Percentiles rank a stretch among this genome's conserved stretches.
phyloP scores from a whole-genome alignment of 2,113 vertebrate species.

The Dromas ardeola region DNA sequence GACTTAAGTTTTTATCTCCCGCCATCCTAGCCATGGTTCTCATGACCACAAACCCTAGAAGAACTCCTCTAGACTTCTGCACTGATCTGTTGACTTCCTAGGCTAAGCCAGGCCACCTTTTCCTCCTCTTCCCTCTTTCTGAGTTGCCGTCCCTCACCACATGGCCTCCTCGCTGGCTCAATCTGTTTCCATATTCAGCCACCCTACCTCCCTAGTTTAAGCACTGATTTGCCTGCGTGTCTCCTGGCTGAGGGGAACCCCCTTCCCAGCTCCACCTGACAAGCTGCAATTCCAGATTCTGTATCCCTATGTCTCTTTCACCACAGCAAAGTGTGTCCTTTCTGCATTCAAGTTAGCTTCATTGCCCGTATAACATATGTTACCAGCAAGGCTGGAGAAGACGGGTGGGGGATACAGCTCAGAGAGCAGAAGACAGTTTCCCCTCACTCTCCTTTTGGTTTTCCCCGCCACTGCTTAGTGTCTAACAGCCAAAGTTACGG shows the following conservation, averaged over 20 bases:
- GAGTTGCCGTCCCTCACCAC: neutral
- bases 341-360: neutral
- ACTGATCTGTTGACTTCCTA: neutral
- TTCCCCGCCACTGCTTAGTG: neutral
- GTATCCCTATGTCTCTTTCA: neutral
- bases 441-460: neutral
- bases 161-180: neutral
- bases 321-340: neutral
- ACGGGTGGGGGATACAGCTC: neutral
- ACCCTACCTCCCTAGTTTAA: neutral
- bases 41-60: neutral
- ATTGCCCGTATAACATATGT: neutral
- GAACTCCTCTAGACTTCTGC: neutral
- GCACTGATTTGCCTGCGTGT: neutral
- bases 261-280: neutral
- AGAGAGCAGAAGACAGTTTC: neutral
- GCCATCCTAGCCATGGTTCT: neutral
- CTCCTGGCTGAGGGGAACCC: neutral
- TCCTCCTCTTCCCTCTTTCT: neutral
- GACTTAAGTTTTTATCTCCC: neutral
- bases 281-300: neutral
- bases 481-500: neutral
- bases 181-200: neutral
- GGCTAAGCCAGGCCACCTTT: neutral
- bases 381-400: neutral